A percentile compares a stretch with the other conserved stretches of the same genome.
These are phyloP conservation scores for Mactromeris polynyma DNA, from an alignment of 2,888 invertebrate genomes.

Conservation along the genomic window DNA sequence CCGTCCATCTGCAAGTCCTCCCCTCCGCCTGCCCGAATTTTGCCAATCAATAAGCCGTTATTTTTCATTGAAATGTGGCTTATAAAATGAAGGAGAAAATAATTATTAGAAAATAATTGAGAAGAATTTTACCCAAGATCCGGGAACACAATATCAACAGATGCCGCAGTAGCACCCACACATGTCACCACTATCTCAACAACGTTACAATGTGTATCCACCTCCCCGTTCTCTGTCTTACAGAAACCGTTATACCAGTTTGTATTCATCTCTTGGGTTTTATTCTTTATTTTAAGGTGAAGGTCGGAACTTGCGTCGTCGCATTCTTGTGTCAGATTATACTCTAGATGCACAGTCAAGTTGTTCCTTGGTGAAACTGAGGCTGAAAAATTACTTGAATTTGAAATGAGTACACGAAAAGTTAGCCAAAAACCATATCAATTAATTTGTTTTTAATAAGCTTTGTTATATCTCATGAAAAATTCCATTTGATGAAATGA, in stretches of 20 bases:
- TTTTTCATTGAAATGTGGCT: too few relatives aligned
- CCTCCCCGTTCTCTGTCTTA: constrained; percentile 32
- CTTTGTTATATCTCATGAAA: too few relatives aligned
- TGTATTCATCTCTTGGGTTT: constrained; percentile 22
- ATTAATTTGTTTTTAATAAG: too few relatives aligned
- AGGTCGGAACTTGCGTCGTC: neutral
- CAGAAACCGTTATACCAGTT: constrained; percentile 45
- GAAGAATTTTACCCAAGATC: constrained; percentile 42
- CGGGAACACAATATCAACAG: constrained; percentile 24
- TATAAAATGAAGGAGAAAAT: too few relatives aligned
- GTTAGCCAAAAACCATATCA: too few relatives aligned
- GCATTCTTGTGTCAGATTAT: constrained; percentile 26
- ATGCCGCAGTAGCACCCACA: neutral
- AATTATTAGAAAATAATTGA: too few relatives aligned
- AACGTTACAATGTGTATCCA: constrained; percentile 30
- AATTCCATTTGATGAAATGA: too few relatives aligned
- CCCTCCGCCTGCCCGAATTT: too few relatives aligned
- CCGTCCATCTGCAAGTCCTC: too few relatives aligned
- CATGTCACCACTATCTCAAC: constrained; percentile 42
- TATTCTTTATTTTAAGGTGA: neutral
- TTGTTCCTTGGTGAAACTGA: constrained; percentile 6
- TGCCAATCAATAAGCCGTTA: too few relatives aligned
- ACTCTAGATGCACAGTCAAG: constrained; percentile 22
- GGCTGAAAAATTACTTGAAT: constrained; percentile 15
- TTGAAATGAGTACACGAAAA: too few relatives aligned